Base-by-base conservation (phyloP, 2,888 invertebrate genomes). In the Folsomia manolachei region DNA sequence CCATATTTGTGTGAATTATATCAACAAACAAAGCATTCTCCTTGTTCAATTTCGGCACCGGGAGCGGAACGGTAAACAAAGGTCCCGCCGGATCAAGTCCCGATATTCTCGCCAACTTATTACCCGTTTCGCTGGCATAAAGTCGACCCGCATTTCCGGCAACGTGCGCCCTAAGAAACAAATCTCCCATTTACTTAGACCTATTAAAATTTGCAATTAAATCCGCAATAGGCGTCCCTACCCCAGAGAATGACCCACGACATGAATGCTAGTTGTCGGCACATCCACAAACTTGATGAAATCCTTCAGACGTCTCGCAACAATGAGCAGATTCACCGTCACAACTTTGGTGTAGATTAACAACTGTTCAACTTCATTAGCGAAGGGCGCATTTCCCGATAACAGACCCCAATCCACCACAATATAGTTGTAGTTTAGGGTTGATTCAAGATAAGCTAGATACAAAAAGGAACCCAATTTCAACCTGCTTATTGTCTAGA, bases 11-110 rank as follows among this genome's bases (percentile, higher is more conserved):
- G 62, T 73, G 73, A 27, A 78, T 78, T 18, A 91, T 87, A 82
- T 92, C 92, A 0, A 89, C 92, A 81, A 91, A 92, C n/a, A 86
- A 83, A 0, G 91, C 91, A 82, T 91, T 91, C 1, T 85, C 86
- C 25, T 83, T 83, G 77, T 90, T 90, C 64, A 92, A 83, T 63
- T 86, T 84, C 7, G 71, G 69, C 1, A 74, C 39, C 1, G 79
- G 76, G 1, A 77, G 72, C 14, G 71, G 26, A 2, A 73, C 72
- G 1, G 73, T 69, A 53, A 78, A 79, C 60, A 56, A 21, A 14
- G 56, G 56, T 19, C 78, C 78, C 1, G 79, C 77, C 2, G 77
- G 77, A 60, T 79, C 73, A 14, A 56, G 56, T 19, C 56, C 56
- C 19, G 56, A 14, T 14, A 56, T 56, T 56, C 56, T 7, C n/a